Evolutionary conservation across 2,797 vertebrate species (phyloP), one percentile per base, ranked within the genome.

Genomic region (Hyperoplus lanceolatus): DNA sequence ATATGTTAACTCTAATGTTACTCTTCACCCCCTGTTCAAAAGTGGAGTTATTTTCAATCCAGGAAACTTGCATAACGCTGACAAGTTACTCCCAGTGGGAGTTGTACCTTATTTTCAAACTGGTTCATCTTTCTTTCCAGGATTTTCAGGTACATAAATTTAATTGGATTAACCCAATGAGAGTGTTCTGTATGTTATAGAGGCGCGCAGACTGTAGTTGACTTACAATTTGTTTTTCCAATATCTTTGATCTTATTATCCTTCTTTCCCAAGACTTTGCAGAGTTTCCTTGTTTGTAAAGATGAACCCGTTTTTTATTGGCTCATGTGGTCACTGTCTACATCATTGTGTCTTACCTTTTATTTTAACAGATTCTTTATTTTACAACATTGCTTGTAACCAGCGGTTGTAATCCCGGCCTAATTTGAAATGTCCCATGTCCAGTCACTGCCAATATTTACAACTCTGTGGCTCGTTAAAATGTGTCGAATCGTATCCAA

Each of bases 41-140:
- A 67, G 74, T 81, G 53, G 66, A 80, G 61, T 78, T 72, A 42
- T 83, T 81, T 75, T 84, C 57, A 81, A 57, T 80, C 65, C 68
- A 83, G 77, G 54, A 84, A 82, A 83, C 46, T 49, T 49, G 66
- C 68, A 80, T 50, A 67, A 61, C 4, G 18, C 66, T 64, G 80
- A 77, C 48, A 56, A 75, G 70, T 89, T 81, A 67, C 78, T 90
- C 81, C 86, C 84, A 83, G 84, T 89, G 81, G 79, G 87, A 87
- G 80, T 65, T 79, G 68, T 70, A 84, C 69, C 60, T 75, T 85
- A 72, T 41, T 57, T 58, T 84, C 63, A 75, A 75, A 81, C 65
- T 65, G 42, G 62, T 70, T 74, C 18, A n/a, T 69, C 14, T 48
- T 66, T 73, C 29, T 67, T 51, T 75, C 65, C 66, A 56, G 46